Evolutionary conservation across 1,140 invertebrate genomes (phyloP).

Genomic region (Leptoteleia sp.): DNA sequence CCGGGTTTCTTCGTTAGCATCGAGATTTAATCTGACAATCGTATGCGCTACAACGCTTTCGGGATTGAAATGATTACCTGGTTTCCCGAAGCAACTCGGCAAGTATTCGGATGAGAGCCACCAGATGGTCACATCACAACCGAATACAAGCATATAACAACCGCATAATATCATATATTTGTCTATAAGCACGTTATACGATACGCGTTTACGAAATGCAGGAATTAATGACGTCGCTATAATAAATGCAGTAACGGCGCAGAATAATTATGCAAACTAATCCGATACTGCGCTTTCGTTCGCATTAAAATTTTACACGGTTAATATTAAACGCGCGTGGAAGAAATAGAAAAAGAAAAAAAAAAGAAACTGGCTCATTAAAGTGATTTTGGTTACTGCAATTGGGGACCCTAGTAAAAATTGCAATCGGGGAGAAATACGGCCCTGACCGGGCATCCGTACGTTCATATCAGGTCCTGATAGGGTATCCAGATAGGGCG

Average conservation of each 20-base stretch:
- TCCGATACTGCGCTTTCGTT: conserved; percentile 54
- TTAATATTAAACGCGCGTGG: not conserved
- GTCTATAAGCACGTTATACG: conserved; percentile 66
- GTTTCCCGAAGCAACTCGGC: conserved; percentile 57
- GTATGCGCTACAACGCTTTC: conserved; percentile 67
- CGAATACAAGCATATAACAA: conserved; percentile 67
- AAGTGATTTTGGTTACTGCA: too few relatives aligned
- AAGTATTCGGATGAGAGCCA: conserved; percentile 67
- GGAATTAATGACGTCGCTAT: conserved; percentile 62
- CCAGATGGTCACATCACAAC: conserved; percentile 67
- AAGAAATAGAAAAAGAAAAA: too few relatives aligned
- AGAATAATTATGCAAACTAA: conserved; percentile 65
- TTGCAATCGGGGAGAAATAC: too few relatives aligned
- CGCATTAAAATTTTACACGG: conserved; percentile 47
- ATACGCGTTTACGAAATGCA: conserved; percentile 62
- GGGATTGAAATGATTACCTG: conserved; percentile 66
- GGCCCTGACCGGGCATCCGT: too few relatives aligned
- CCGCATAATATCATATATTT: conserved; percentile 66
- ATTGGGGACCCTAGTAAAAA: too few relatives aligned
- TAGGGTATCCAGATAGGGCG: too few relatives aligned
- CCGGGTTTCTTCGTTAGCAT: conserved; percentile 58
- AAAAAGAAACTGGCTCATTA: too few relatives aligned
- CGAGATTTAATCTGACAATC: conserved; percentile 68
- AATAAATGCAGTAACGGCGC: conserved; percentile 61
- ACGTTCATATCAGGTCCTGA: too few relatives aligned